Evolutionary conservation across 2,888 invertebrate species (phyloP).

Genomic region (Endotricha flammealis): DNA sequence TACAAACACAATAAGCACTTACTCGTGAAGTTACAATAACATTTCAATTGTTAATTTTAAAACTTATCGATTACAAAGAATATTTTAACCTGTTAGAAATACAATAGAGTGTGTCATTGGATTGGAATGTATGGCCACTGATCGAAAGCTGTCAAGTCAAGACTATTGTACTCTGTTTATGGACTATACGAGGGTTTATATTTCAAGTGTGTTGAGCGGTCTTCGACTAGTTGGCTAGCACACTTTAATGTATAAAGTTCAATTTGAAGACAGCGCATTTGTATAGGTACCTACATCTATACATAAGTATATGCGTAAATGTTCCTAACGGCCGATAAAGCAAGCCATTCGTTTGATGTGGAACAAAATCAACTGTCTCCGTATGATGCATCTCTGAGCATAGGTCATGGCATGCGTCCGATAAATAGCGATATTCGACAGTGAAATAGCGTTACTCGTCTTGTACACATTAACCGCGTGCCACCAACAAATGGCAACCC

Average conservation of each 20-base stretch:
- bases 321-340: no score
- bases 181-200: slow-evolving; percentile 16
- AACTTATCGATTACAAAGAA: slow-evolving; percentile 31
- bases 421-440: slow-evolving; percentile 65
- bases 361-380: slow-evolving; percentile 39
- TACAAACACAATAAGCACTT: no score
- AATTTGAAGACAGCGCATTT: no score
- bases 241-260: no score
- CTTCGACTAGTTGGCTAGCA: no score
- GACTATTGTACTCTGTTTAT: slow-evolving; percentile 33
- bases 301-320: no score
- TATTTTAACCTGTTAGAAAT: slow-evolving; percentile 43
- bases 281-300: no score
- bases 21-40: slow-evolving; percentile 21
- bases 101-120: slow-evolving; percentile 52
- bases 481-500: slow-evolving; percentile 36
- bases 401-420: slow-evolving; percentile 57
- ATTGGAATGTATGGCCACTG: slow-evolving; percentile 45
- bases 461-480: slow-evolving; percentile 30
- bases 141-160: slow-evolving; percentile 37
- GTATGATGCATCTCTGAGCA: slow-evolving; percentile 49
- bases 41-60: slow-evolving; percentile 48
- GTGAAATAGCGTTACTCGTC: slow-evolving; percentile 55
- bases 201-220: slow-evolving; percentile 6
- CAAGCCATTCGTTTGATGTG: no score